Base-by-base conservation (phyloP, 2,888 invertebrate species). In the Bellardia bayeri region DNA sequence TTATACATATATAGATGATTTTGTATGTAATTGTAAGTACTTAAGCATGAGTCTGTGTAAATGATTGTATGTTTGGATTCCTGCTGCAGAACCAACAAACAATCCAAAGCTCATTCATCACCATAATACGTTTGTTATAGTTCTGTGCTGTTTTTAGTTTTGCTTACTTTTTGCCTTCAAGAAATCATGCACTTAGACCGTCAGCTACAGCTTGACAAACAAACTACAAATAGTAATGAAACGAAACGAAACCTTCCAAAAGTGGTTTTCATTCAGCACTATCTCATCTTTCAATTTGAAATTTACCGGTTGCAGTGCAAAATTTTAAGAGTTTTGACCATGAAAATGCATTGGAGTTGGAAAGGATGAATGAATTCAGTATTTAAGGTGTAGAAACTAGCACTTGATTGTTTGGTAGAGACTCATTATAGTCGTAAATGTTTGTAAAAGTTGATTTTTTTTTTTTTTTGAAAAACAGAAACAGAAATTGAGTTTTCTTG, bases 101-200 rank as follows among this genome's bases (percentile, higher is more conserved):
- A 82, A 85, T 85, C 64, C 64, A 85, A 85, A 87, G 54, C 74
- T 79, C 78, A 82, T 87, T 87, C 75, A 85, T 85, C 74, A 82
- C 56, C 30, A 66, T 54, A 79, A 72, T 72, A 71, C 30, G 40
- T 56, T 75, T 76, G 14, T 45, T 81, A 13, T 23, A 76, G 61
- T 45, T 71, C 11, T 54, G 72, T 75, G 51, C 14, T 72, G 14
- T 56, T 45, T 37, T 49, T 58, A 61, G 58, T 72, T 30, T 74
- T 56, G 49, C 49, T 82, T 78, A 82, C 66, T 37, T 80, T 63
- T 69, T 61, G 58, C 71, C 81, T 81, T 82, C 16, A 72, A 40
- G 61, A 56, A 71, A 79, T 68, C 68, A 76, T 30, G 58, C 68
- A 79, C 56, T 69, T n/a, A 16, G n/a, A n/a, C 45, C 5, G 6